These are phyloP conservation scores for Chitala chitala DNA, from an alignment of 2,113 vertebrate genomes.

Conservation along the genomic window DNA sequence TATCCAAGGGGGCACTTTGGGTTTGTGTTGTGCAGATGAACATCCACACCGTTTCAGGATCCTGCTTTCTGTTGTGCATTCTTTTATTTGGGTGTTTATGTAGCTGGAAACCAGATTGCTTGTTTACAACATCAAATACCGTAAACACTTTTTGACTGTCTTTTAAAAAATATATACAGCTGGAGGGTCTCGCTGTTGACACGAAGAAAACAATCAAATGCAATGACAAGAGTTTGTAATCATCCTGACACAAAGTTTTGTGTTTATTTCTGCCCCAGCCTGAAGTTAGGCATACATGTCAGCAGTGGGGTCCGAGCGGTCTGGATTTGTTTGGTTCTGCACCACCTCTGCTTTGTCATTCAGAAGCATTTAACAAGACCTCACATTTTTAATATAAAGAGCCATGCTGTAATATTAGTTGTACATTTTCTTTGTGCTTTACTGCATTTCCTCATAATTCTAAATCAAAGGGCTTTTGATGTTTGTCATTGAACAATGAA, in stretches of 20 bases:
- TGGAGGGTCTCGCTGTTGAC: neutral
- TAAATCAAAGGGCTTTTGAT: no score
- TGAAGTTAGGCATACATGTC: no score
- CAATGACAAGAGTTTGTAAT: neutral
- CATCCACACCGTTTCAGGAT: neutral
- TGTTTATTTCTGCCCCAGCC: neutral
- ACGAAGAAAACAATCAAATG: neutral
- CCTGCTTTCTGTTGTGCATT: neutral
- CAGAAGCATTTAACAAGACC: no score
- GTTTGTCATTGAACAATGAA: no score
- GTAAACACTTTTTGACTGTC: neutral
- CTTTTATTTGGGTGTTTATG: neutral
- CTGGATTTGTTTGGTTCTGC: no score
- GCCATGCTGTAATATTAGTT: no score
- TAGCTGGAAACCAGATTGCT: neutral
- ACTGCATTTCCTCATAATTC: no score
- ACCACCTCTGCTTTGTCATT: no score
- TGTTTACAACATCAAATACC: neutral
- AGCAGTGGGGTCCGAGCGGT: no score
- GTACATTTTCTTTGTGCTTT: no score
- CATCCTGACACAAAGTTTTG: neutral
- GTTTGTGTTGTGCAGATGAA: neutral
- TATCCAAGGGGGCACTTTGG: neutral
- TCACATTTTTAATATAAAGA: no score
- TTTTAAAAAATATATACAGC: neutral